phyloP scores from a whole-genome alignment of 1,140 invertebrate species.

The Chrysomallon squamiferum region DNA sequence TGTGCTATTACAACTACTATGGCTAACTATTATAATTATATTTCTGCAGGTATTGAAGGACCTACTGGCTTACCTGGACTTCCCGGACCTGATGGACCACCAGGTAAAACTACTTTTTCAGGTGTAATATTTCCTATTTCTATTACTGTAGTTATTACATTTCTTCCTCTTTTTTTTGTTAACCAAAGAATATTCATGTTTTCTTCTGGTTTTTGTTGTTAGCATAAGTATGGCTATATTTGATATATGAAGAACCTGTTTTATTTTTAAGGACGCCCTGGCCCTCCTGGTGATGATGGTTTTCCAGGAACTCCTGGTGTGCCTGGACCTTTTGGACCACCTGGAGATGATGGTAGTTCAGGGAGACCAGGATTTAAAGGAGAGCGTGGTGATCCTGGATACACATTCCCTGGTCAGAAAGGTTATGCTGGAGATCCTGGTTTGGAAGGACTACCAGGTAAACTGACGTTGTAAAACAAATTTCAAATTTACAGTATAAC shows the following conservation, averaged over 20 bases:
- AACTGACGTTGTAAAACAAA: neutral
- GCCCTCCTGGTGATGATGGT: conserved; percentile 27
- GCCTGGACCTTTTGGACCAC: conserved; percentile 66
- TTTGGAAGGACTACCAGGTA: conserved; percentile 14
- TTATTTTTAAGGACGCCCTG: conserved; percentile 15
- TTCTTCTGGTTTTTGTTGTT: no score
- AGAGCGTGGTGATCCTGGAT: conserved; percentile 14
- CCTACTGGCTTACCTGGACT: conserved; percentile 61
- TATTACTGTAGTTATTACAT: neutral
- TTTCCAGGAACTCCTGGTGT: conserved; percentile 55
- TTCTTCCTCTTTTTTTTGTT: no score
- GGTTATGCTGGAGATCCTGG: conserved; percentile 17
- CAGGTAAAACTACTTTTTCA: conserved; percentile 51
- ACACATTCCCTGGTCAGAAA: conserved; percentile 10
- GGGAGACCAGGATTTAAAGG: conserved; percentile 13
- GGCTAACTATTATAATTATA: no score
- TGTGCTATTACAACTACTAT: no score
- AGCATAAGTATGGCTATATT: no score
- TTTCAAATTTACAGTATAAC: no score
- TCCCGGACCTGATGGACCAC: conserved; percentile 31
- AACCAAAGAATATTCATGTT: no score
- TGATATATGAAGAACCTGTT: no score
- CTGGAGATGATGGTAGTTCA: conserved; percentile 55
- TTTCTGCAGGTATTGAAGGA: conserved; percentile 16
- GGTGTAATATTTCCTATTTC: neutral